Base-by-base conservation (phyloP, 2,797 vertebrate genomes). In the Leptoclinus maculatus region DNA sequence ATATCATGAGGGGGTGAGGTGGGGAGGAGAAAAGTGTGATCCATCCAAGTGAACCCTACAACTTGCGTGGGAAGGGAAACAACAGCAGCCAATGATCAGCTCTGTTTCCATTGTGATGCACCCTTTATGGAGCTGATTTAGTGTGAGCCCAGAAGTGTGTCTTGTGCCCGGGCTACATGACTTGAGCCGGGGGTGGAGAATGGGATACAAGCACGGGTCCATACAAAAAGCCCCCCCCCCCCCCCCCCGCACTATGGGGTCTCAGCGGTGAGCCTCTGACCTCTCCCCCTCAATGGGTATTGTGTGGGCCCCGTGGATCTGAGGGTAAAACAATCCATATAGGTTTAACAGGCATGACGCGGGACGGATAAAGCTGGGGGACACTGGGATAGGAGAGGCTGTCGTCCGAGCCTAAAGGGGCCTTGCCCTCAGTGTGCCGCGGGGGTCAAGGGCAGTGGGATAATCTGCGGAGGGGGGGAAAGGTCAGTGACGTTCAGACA, bases 341-440 rank as follows among this genome's bases (percentile, higher is more conserved):
- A 82, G 76, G 73, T 91, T 90, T 93, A 94, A 92, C 87, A 92
- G 83, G 89, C 88, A 90, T 90, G 86, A 91, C 82, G 86, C 77
- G 53, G 83, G 78, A 68, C 68, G 83, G 87, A 88, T 87, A 77
- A 89, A 87, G 85, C 81, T 39, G 75, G 63, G 69, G 78, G 75
- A 74, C 66, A 25, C 71, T 83, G 57, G 71, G 80, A 5, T 5
- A 81, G 86, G 82, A 77, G 70, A 87, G 29, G 81, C 54, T 79
- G 71, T 79, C 54, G 47, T 73, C 60, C 29, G 25, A 29, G 13
- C 12, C 54, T 1, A 53, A 53, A 14, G 23, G 29, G 80, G 70
- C 81, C 56, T 36, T 57, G 85, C 80, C 85, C 88, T 71, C 73
- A 13, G 76, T 47, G 76, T 64, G 81, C 56, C 21, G 6, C 0